Evolutionary conservation across 2,113 vertebrate genomes (phyloP), one percentile per base, ranked within the genome.

Genomic region (Festucalex cinctus): DNA sequence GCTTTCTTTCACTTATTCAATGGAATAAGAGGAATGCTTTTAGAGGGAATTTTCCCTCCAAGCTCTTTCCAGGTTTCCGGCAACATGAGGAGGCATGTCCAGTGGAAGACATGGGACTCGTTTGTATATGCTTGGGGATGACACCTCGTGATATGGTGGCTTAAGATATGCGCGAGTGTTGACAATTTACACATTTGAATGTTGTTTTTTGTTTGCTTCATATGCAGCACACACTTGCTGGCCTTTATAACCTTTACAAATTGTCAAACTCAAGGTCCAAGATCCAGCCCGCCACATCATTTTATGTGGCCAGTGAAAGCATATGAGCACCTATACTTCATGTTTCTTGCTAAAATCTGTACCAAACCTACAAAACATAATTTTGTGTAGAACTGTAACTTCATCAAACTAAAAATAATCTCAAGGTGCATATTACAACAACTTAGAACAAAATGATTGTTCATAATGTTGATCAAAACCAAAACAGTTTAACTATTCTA

Each of bases 1-100:
- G 63, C 78, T 68, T 76, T 68, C 75, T 66, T 66, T 68, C 62
- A 19, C 67, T 69, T 53, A 80, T 84, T 80, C 79, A 80, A 82
- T 85, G 76, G 85, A 88, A 89, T 87, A 77, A 80, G 24, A 84
- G 73, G 70, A 83, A 85, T 85, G 80, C 82, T 82, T 84, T 75
- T 73, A 59, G 63, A 61, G 66, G 71, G 68, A 78, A 69, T 69
- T 81, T 79, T 73, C 76, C 77, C 85, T 86, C 79, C 70, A 66
- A 84, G 76, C 70, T 65, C 28, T 76, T 78, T 83, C 26, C 76
- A 54, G 70, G 61, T 73, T 82, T 87, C 83, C 79, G 70, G 83
- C 80, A 84, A 75, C 85, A 80, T 72, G 86, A 89, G 69, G 64
- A 56, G 71, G 81, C 89, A 88, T 35, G 88, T 86, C 70, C 54